phyloP scores from a whole-genome alignment of 2,113 vertebrate species.

The Cyanoramphus novaezelandiae region DNA sequence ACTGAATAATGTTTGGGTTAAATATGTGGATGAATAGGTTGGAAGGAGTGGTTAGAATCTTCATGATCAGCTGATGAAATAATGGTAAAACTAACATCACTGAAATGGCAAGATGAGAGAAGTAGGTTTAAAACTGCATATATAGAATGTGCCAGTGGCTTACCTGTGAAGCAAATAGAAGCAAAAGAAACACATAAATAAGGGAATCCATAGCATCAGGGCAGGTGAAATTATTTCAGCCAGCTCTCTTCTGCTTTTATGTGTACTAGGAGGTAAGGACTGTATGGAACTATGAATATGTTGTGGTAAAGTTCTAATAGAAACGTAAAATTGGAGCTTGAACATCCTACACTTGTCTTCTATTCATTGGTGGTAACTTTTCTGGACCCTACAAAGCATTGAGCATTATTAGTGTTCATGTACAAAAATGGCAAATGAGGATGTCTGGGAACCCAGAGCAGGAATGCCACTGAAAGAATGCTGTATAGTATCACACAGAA shows the following conservation, averaged over 20 bases:
- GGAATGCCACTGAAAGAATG: neutral
- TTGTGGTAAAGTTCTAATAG: neutral
- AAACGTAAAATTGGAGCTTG: neutral
- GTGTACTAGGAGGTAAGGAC: neutral
- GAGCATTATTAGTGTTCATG: fast-evolving
- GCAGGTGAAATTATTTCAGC: neutral
- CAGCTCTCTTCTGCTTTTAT: neutral
- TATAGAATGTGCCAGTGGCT: neutral
- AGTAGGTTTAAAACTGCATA: neutral
- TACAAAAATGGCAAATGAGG: neutral
- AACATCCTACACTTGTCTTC: neutral
- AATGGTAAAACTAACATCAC: neutral
- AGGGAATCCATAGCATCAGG: neutral
- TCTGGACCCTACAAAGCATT: neutral
- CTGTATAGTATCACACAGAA: neutral
- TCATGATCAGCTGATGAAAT: neutral
- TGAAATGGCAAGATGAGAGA: neutral
- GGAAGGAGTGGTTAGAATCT: neutral
- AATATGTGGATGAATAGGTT: neutral
- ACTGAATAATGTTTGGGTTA: neutral
- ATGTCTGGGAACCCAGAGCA: neutral
- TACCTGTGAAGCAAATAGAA: neutral
- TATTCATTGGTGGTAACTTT: neutral
- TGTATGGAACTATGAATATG: neutral
- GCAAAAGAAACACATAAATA: neutral